Conservation (phyloP, 1,140 invertebrate species). For the Cydia amplana region DNA sequence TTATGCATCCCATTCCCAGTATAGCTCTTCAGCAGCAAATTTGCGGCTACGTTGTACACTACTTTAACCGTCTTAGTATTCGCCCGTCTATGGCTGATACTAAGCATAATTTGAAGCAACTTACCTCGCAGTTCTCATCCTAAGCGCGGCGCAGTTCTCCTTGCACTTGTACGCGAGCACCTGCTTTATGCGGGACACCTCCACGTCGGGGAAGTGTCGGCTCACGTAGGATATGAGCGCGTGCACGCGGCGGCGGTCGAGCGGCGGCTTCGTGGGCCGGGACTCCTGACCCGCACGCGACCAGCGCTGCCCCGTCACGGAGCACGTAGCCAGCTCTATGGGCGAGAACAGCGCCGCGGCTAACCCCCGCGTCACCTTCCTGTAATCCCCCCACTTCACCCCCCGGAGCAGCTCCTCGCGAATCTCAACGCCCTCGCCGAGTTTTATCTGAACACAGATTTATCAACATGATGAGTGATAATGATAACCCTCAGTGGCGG, state of each 20-base stretch:
- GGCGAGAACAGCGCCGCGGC: constrained; percentile 87
- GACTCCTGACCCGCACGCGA: constrained; percentile 85
- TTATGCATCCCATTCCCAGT: too few species aligned
- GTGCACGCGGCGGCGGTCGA: constrained; percentile 85
- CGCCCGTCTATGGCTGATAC: background rate
- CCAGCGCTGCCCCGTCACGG: constrained; percentile 87
- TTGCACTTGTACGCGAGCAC: constrained; percentile 88
- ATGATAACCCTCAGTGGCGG: too few species aligned
- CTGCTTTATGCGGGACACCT: constrained; percentile 87
- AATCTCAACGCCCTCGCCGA: constrained; percentile 86
- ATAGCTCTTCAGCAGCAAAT: too few species aligned
- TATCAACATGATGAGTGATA: constrained; percentile 16
- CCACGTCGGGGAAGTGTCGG: constrained; percentile 85
- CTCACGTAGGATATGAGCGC: constrained; percentile 88
- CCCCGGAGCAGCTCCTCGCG: constrained; percentile 84
- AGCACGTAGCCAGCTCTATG: constrained; percentile 85
- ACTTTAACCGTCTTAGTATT: background rate
- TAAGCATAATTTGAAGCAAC: background rate
- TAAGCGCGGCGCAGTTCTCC: constrained; percentile 86
- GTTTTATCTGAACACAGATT: constrained; percentile 81
- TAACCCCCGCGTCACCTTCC: constrained; percentile 85
- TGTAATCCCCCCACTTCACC: constrained; percentile 87
- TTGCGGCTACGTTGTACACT: too few species aligned
- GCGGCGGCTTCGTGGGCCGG: constrained; percentile 85
- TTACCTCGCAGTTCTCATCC: constrained; percentile 86